phyloP scores from a whole-genome alignment of 2,113 vertebrate genomes.

The Xiphophorus hellerii region DNA sequence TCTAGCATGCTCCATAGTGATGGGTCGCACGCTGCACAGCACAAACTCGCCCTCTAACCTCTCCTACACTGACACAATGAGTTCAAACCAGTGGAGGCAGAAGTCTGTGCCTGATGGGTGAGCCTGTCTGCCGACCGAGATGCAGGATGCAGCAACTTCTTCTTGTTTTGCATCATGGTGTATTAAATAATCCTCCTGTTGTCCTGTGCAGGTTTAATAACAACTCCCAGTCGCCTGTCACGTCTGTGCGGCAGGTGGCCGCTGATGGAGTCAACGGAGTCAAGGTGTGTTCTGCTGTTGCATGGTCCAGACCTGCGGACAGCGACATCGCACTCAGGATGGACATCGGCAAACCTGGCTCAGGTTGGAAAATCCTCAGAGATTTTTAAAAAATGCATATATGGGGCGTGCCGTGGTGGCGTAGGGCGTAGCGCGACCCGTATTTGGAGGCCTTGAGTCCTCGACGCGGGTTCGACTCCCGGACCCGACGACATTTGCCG shows the following conservation, averaged over 20 bases:
- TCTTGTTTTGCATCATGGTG: not conserved
- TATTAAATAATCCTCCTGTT: conserved; percentile 1
- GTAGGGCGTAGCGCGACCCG: too few relatives aligned
- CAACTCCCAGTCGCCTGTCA: conserved; percentile 88
- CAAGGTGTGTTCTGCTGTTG: conserved; percentile 76
- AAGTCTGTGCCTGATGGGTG: conserved; percentile 94
- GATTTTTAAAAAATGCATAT: not conserved
- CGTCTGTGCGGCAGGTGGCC: conserved; percentile 85
- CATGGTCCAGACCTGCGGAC: conserved; percentile 87
- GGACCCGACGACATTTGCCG: too few relatives aligned
- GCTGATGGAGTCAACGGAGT: conserved; percentile 83
- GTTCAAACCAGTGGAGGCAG: conserved; percentile 87
- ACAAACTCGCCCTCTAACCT: conserved; percentile 88
- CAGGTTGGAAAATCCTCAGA: conserved; percentile 38
- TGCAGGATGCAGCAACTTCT: not conserved
- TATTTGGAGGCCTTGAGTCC: too few relatives aligned
- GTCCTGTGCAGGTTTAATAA: conserved; percentile 86
- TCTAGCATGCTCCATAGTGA: conserved; percentile 89
- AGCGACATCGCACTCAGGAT: conserved; percentile 47
- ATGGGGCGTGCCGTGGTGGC: too few relatives aligned
- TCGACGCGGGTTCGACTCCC: too few relatives aligned
- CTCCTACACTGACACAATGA: conserved; percentile 85
- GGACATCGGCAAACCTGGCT: conserved; percentile 51
- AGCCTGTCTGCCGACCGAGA: not conserved
- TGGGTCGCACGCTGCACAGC: conserved; percentile 88